Base-by-base conservation (phyloP, 2,113 vertebrate species). In the Pseudolaguvia tuberculata region DNA sequence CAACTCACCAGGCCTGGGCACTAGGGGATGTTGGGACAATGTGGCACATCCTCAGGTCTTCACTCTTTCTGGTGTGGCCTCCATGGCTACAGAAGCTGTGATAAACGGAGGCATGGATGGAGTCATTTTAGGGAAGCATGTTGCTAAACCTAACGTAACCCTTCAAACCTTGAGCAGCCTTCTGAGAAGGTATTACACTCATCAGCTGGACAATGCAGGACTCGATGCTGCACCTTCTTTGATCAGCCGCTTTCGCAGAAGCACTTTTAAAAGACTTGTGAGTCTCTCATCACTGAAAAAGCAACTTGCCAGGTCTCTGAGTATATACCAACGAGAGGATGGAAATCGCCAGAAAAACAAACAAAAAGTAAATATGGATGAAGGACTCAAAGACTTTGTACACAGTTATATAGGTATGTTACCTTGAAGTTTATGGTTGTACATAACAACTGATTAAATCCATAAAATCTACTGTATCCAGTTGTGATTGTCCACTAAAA, bases 81-180 rank as follows among this genome's bases (percentile, higher is more conserved):
- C 86, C 2, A 62, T 68, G 0, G 88, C 90, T 0, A 92, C 93
- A 0, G 82, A 88, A 0, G 90, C 93, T 18, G 59, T 92, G 20
- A 80, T 94, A 82, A 93, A 92, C 0, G 95, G 95, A 1, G 94
- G 89, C 2, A 90, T 97, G 89, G 95, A 97, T 0, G 94, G 94
- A 1, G 47, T 82, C n/a, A 27, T 96, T 45, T 73, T 98, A 10
- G 93, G 93, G 4, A 31, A 70, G 25, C 83, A 65, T 5, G 27
- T 93, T n/a, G 88, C 86, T 5, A 2, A 39, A 17, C 68, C 35
- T 29, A 25, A 0, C 25, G 20, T 59, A 1, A 17, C 29, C 10
- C 47, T 31, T 2, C 25, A 57, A 13, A 79, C 70, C 1, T 81
- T 95, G 2, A 90, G 91, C 53, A 21, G 25, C 5, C 79, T 96